A percentile compares a stretch with the other conserved stretches of the same genome.
Evolutionary conservation across 2,888 invertebrate species (phyloP).

Genomic region (Phengaris arion): DNA sequence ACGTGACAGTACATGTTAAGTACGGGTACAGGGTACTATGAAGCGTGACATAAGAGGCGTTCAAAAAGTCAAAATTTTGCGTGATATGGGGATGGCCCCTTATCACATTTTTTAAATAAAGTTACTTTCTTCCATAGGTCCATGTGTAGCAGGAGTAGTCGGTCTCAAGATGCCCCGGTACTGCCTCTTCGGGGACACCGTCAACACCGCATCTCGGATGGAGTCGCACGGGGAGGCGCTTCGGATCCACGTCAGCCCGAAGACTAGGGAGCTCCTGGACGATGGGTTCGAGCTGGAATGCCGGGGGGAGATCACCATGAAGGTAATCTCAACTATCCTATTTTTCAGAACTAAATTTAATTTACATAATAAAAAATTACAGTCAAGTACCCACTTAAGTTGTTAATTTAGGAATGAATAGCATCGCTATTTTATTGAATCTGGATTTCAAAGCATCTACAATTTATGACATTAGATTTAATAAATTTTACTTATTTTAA

Average conservation of each 20-base stretch:
- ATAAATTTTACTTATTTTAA: not conserved
- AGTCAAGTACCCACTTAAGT: not conserved
- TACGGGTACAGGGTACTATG: no score
- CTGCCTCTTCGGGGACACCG: slow-evolving; percentile 95
- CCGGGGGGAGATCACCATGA: slow-evolving; percentile 94
- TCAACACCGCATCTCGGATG: slow-evolving; percentile 94
- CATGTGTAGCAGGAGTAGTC: slow-evolving; percentile 93
- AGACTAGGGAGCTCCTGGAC: slow-evolving; percentile 91
- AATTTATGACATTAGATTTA: not conserved
- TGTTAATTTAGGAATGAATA: not conserved
- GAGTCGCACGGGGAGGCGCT: slow-evolving; percentile 94
- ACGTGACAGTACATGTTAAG: no score
- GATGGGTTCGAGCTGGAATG: slow-evolving; percentile 90
- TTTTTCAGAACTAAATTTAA: no score
- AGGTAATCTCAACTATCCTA: slow-evolving; percentile 76
- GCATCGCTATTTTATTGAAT: not conserved
- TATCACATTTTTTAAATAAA: no score
- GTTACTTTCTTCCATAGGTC: slow-evolving; percentile 65
- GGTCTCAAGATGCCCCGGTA: slow-evolving; percentile 97
- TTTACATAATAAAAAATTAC: no score
- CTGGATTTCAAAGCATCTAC: not conserved
- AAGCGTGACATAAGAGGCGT: no score
- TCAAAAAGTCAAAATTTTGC: no score
- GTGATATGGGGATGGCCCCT: no score
- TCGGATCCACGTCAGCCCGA: slow-evolving; percentile 94